Evolutionary conservation across 2,113 vertebrate genomes (phyloP).

Genomic region (Nettapus auritus): DNA sequence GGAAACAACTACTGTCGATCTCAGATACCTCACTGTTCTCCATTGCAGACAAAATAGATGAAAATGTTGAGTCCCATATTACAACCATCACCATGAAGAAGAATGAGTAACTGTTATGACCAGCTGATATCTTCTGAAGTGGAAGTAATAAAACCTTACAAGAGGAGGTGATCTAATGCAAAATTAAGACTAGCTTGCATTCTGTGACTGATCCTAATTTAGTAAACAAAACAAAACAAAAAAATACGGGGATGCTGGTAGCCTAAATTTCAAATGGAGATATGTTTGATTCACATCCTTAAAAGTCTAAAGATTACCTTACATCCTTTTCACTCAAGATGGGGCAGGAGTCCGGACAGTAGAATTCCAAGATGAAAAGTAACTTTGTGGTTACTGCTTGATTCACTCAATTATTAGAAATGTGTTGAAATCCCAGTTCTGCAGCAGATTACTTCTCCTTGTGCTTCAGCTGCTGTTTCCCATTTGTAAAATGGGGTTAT

Average conservation of each 20-base stretch:
- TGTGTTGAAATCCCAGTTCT: background rate
- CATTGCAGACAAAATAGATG: background rate
- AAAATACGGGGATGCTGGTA: background rate
- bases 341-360: background rate
- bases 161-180: background rate
- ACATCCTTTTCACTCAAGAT: background rate
- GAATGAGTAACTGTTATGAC: background rate
- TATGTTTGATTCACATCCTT: background rate
- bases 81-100: background rate
- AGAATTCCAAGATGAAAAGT: background rate
- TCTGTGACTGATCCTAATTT: background rate
- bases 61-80: background rate
- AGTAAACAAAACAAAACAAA: background rate
- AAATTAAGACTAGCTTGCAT: background rate
- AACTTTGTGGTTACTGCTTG: background rate
- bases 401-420: background rate
- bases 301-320: background rate
- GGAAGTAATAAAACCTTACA: background rate
- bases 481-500: background rate
- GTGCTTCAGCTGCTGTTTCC: background rate
- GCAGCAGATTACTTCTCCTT: background rate
- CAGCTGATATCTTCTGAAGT: background rate
- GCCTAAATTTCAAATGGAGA: background rate
- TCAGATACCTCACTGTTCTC: background rate
- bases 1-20: background rate